phyloP scores from a whole-genome alignment of 2,888 invertebrate species.

The Lymantria dispar region DNA sequence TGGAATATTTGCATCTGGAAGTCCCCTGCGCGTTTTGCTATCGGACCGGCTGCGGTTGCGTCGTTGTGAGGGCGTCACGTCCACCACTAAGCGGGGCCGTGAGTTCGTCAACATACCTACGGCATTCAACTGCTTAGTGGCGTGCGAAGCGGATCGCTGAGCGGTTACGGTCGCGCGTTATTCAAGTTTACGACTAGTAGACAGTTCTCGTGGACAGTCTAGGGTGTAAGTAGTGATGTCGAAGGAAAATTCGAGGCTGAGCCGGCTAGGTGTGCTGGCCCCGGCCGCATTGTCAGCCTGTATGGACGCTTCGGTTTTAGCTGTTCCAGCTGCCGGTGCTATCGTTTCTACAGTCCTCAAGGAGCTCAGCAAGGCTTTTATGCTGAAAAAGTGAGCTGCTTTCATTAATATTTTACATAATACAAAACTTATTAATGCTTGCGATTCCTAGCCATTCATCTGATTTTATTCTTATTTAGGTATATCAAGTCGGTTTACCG shows the following conservation, averaged over 20 bases:
- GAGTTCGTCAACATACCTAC: conserved; percentile 1
- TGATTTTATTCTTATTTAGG: no score
- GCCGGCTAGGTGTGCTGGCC: conserved; percentile 70
- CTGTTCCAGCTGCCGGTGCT: conserved; percentile 74
- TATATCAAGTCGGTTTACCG: no score
- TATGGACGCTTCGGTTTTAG: conserved; percentile 74
- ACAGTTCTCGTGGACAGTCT: conserved; percentile 20
- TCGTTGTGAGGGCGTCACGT: conserved; percentile 18
- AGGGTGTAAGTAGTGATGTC: conserved; percentile 54
- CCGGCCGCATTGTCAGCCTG: conserved; percentile 73
- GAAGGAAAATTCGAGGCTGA: conserved; percentile 55
- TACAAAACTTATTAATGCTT: no score
- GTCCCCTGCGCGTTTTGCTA: conserved; percentile 16
- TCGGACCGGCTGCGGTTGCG: conserved; percentile 14
- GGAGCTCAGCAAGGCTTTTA: conserved; percentile 76
- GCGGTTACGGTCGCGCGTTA: conserved; percentile 69
- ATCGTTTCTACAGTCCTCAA: conserved; percentile 74
- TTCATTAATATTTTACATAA: no score
- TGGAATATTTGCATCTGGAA: conserved; percentile 3
- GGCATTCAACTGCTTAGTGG: conserved; percentile 55
- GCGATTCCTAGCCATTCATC: no score
- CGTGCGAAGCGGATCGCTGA: conserved; percentile 75
- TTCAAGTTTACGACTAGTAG: conserved; percentile 22
- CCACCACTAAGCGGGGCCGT: conserved; percentile 14
- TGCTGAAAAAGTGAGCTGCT: conserved; percentile 73